Conservation (phyloP, 2,888 invertebrate species). For the Perizoma affinitatum region DNA sequence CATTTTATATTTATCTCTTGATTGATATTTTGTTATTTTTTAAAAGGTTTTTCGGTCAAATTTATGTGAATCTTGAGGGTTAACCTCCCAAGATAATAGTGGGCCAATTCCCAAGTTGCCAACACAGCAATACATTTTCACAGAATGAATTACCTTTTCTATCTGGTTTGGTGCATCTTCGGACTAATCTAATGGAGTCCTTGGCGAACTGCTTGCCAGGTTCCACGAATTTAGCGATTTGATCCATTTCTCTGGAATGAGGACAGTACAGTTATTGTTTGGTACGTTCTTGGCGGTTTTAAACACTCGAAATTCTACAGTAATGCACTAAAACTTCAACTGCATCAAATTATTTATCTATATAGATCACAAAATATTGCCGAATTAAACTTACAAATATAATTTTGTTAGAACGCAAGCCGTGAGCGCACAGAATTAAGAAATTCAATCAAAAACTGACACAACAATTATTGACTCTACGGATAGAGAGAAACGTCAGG, state of each 20-base stretch:
- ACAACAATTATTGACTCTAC: conserved; percentile 32
- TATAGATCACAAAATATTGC: conserved; percentile 2
- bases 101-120: conserved; percentile 28
- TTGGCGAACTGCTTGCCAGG: conserved; percentile 98
- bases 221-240: conserved; percentile 96
- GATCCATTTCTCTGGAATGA: conserved; percentile 92
- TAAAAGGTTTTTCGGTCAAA: too few species aligned
- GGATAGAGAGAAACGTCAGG: conserved; percentile 64
- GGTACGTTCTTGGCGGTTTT: background rate
- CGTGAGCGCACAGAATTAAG: conserved; percentile 35
- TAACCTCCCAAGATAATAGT: too few species aligned
- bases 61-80: too few species aligned
- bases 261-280: conserved; percentile 31
- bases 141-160: conserved; percentile 90
- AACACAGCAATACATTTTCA: conserved; percentile 33
- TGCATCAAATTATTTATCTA: background rate
- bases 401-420: conserved; percentile 31
- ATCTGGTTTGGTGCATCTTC: conserved; percentile 99
- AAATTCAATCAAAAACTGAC: conserved; percentile 41
- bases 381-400: conserved; percentile 15
- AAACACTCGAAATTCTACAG: background rate
- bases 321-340: background rate
- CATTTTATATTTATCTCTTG: too few species aligned
- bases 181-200: conserved; percentile 98
- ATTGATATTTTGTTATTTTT: too few species aligned